Evolutionary conservation across 2,888 invertebrate genomes (phyloP).

Genomic region (Auanema sp.): DNA sequence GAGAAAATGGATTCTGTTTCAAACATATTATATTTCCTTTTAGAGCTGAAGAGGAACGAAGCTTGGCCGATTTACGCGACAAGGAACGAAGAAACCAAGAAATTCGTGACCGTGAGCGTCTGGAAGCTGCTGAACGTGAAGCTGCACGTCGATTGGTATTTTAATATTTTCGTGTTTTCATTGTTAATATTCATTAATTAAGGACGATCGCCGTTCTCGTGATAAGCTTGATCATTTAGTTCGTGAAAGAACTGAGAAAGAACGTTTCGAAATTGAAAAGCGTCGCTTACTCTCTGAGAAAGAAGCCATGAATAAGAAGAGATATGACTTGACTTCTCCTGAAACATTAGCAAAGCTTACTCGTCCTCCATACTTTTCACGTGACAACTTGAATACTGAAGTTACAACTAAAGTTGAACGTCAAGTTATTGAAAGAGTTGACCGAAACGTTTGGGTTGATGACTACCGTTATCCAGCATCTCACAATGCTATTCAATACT

Average conservation of each 20-base stretch:
- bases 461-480: conserved; percentile 37
- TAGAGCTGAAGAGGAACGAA: conserved; percentile 53
- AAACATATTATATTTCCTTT: conserved; percentile 13
- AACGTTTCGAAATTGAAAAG: conserved; percentile 57
- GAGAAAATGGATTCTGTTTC: background rate
- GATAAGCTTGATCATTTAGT: conserved; percentile 56
- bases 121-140: conserved; percentile 58
- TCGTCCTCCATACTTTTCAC: conserved; percentile 57
- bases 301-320: conserved; percentile 51
- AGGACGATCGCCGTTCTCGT: conserved; percentile 55
- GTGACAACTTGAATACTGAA: conserved; percentile 52
- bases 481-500: conserved; percentile 34
- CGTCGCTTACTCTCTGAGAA: conserved; percentile 51
- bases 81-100: conserved; percentile 57
- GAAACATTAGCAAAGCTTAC: conserved; percentile 60
- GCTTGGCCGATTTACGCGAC: conserved; percentile 53
- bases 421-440: conserved; percentile 61
- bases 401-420: conserved; percentile 58
- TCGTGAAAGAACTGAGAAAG: conserved; percentile 56
- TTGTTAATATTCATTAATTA: conserved; percentile 3
- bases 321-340: conserved; percentile 36
- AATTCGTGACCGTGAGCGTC: conserved; percentile 55
- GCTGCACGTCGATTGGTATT: conserved; percentile 32
- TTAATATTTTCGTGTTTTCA: background rate
- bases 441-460: conserved; percentile 58